Evolutionary conservation across 2,113 vertebrate genomes (phyloP), one percentile per base, ranked within the genome.

Genomic region (Indicator indicator): DNA sequence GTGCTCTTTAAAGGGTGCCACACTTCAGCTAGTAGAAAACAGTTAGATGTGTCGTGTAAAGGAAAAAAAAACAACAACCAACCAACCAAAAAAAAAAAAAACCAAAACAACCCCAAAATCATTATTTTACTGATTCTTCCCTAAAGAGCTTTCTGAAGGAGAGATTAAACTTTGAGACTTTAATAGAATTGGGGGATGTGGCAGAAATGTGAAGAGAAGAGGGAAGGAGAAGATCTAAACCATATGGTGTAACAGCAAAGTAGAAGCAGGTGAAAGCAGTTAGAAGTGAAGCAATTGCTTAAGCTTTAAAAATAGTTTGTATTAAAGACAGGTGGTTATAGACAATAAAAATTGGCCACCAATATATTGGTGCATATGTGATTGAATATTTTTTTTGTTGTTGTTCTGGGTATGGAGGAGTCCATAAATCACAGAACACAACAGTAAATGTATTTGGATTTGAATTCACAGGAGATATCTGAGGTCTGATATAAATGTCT

Each of bases 231-330:
- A 98, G 98, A 99, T 98, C 90, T 89, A 97, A 98, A 98, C 97
- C 99, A 98, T 98, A 98, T 98, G 98, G 97, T 96, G 93, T 89
- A 26, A 93, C 95, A 81, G 94, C 95, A 98, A 98, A 99, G 98
- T 97, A 97, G 98, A 98, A 98, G 95, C 98, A 99, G 98, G 98
- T 97, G 97, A 97, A 73, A 91, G 94, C 97, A 97, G 98, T 98
- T 98, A 98, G 98, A 94, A 98, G 97, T 96, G 94, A 96, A 97
- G 93, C 95, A 58, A 94, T 96, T 96, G 95, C 94, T 98, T 97
- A 96, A 96, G 93, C 83, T 95, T 97, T 97, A 96, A 96, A 96
- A 97, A 96, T 93, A 89, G 96, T 95, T 96, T 97, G 88, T 97
- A 97, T 98, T 97, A 97, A 97, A 98, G 96, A 91, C 97, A 98